Percentiles rank a stretch among this genome's conserved stretches.
Evolutionary conservation across 2,797 vertebrate genomes (phyloP).

Genomic region (Spheniscus humboldti): DNA sequence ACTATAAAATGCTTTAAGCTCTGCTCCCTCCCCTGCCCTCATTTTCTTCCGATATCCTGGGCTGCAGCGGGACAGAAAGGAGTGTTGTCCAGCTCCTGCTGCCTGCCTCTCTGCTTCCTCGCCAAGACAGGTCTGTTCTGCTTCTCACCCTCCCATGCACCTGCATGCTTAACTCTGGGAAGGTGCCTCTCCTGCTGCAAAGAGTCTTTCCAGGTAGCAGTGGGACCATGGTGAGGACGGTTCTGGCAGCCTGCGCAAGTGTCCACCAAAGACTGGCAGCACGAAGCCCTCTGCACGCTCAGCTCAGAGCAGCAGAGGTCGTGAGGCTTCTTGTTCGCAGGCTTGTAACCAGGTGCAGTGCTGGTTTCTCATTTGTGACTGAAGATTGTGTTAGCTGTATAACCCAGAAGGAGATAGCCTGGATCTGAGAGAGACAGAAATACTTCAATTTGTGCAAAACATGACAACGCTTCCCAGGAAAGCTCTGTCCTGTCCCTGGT

Average conservation of each 20-base stretch:
- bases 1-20: background rate
- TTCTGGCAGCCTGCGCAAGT: background rate
- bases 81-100: background rate
- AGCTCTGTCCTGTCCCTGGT: background rate
- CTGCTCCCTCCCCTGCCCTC: background rate
- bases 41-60: background rate
- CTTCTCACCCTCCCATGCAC: fast-evolving
- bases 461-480: background rate
- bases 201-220: background rate
- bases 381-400: background rate
- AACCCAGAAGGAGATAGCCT: background rate
- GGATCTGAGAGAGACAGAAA: background rate
- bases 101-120: background rate
- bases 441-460: background rate
- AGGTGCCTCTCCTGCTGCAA: background rate
- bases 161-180: background rate
- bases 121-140: background rate
- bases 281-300: fast-evolving
- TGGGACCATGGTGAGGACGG: fast-evolving
- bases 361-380: background rate
- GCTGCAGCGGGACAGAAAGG: background rate
- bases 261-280: background rate
- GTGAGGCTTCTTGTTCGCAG: background rate
- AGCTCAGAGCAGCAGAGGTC: background rate
- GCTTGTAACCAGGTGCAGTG: background rate